Percentiles rank a stretch among this genome's conserved stretches.
Evolutionary conservation across 53 echinoderm and acorn worm genomes (phyloP).

Genomic region (Paracentrotus lividus): DNA sequence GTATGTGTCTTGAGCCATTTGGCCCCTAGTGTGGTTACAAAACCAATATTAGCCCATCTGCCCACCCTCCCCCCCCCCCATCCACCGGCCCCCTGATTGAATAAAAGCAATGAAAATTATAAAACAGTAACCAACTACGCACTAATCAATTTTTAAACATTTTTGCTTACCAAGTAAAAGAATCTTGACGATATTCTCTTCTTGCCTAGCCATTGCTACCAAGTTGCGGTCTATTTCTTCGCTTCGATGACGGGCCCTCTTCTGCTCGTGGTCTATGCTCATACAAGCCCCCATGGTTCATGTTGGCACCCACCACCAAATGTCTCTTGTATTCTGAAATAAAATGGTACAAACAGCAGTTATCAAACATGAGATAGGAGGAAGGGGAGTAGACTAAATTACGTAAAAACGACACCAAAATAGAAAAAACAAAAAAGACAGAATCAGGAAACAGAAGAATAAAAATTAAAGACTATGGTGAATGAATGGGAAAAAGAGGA

Average conservation of each 20-base stretch:
- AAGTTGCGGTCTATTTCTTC: constrained; percentile 90
- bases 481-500: too few species aligned
- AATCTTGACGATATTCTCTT: constrained; percentile 93
- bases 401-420: too few species aligned
- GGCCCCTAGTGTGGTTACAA: too few species aligned
- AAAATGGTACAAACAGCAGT: neutral
- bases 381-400: too few species aligned
- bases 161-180: constrained; percentile 83
- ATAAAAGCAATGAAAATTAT: too few species aligned
- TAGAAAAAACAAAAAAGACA: too few species aligned
- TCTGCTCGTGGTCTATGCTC: constrained; percentile 85
- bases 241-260: constrained; percentile 85
- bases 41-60: too few species aligned
- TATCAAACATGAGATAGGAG: neutral
- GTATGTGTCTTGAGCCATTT: too few species aligned
- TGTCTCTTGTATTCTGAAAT: neutral
- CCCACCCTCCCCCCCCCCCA: too few species aligned
- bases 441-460: too few species aligned
- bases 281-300: constrained; percentile 90
- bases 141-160: neutral
- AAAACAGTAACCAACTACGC: neutral
- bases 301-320: neutral
- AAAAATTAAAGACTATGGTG: too few species aligned
- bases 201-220: constrained; percentile 87
- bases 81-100: too few species aligned